Base-by-base conservation (phyloP, 2,888 invertebrate species). In the Parasteatoda lunata region DNA sequence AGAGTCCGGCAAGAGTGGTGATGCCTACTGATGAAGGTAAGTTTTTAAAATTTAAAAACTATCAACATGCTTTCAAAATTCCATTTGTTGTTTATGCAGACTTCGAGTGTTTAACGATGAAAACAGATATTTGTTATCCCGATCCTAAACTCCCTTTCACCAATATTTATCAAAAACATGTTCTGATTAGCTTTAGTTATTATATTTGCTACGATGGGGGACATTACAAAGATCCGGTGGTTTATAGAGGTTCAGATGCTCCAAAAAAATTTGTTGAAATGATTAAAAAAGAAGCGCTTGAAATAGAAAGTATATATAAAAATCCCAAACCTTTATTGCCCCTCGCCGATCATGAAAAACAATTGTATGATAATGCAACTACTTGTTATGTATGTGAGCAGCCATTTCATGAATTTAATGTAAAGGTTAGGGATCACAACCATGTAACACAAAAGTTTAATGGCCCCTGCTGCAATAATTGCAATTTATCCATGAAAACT, bases 61-160 rank as follows among this genome's bases (percentile, higher is more conserved):
- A 30, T 3, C 7, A 59, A 1, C 73, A 73, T 59, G 7, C 3
- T 1, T 15, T 52, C 2, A 52, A 59, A 8, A 45, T 59, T 3
- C 73, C 30, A 3, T 73, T 52, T 15, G 9, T 15, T 15, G 45
- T 73, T 4, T 73, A 73, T 54, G 73, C 73, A 30, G 73, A 73
- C 15, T 73, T 73, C 30, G 73, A 73, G 30, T 73, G 51, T 7
- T n/a, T 54, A 30, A 73, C 73, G 3, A 7, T 51, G 5, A 73
- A 73, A 73, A 52, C 52, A 5, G 49, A 54, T n/a, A 8, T 5
- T 49, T 73, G 73, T 30, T 54, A 30, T 45, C 69, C 15, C 5
- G 47, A 69, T 45, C 73, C 54, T 51, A 49, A 49, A 4, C 9
- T 7, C 11, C 49, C 30, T n/a, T 52, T 73, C 45, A 73, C 52